Evolutionary conservation across 2,797 vertebrate species (phyloP), one percentile per base, ranked within the genome.

Genomic region (Crocidura indochinensis): DNA sequence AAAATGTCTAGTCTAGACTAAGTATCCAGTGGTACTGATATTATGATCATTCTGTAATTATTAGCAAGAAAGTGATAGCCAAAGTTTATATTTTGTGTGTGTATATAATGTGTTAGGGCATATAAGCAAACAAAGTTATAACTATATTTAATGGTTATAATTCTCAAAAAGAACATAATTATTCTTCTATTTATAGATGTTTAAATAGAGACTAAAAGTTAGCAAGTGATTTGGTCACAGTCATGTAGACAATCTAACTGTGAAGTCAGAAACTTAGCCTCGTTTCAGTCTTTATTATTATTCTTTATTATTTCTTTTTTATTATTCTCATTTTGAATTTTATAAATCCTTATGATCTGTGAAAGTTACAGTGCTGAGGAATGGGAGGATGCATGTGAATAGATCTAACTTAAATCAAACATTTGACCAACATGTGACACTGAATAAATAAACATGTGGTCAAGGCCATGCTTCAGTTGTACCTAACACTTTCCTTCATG

Each of bases 231-330:
- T 15, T 77, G 56, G 19, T 27, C 26, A 24, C 10, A 22, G 9
- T 26, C 83, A 31, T 51, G 27, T 46, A 83, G 26, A 75, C 15
- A 47, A 10, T 62, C 27, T 31, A 38, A 6, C 29, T 44, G 4
- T 67, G 80, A 26, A 79, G 67, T 2, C 77, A 29, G 20, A 20
- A 73, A 53, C 38, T 77, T 38, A 82, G 31, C 80, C 92, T 38
- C 17, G 19, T 60, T 60, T 10, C 27, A 27, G 24, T 65, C 27
- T 90, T 62, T 64, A 11, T 38, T 38, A 38, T 38, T 38, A 38
- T 38, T 38, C 38, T 38, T 38, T 38, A 38, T 5, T 38, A 38
- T 38, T 2, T 38, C 38, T 38, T 2, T 38, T 38, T 38, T 38
- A 38, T 46, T 85, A 24, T 80, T 71, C 26, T 76, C 65, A 49